phyloP scores from a whole-genome alignment of 2,113 vertebrate genomes.

The Chaetorhynchus papuensis region DNA sequence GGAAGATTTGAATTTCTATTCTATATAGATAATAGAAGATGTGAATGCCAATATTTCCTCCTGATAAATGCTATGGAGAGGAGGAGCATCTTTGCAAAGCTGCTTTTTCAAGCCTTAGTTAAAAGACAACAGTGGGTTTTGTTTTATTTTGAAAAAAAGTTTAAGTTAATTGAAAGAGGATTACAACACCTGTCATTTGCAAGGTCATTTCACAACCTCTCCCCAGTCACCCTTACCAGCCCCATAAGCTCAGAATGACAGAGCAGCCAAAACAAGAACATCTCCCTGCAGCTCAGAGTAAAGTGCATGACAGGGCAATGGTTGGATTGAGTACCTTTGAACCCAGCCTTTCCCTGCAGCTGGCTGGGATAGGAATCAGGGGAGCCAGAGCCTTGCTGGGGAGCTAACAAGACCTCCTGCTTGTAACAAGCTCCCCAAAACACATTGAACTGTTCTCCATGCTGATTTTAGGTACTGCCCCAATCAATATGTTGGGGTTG shows the following conservation, averaged over 20 bases:
- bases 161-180: not conserved
- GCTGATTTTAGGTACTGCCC: not conserved
- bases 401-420: not conserved
- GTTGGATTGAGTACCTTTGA: not conserved
- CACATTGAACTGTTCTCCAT: not conserved
- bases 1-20: not conserved
- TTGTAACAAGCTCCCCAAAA: not conserved
- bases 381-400: not conserved
- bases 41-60: not conserved
- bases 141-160: not conserved
- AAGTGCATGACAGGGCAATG: not conserved
- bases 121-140: not conserved
- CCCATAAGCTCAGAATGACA: not conserved
- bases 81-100: not conserved
- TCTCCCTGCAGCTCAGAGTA: not conserved
- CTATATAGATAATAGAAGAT: not conserved
- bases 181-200: not conserved
- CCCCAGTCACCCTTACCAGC: not conserved
- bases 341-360: not conserved
- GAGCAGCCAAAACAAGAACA: not conserved
- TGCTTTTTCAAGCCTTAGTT: not conserved
- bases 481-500: not conserved
- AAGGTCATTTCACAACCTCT: not conserved
- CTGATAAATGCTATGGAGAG: not conserved
- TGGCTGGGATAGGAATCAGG: not conserved